These are phyloP conservation scores for Eurytoma californica DNA, from an alignment of 2,888 invertebrate genomes.

Conservation along the genomic window DNA sequence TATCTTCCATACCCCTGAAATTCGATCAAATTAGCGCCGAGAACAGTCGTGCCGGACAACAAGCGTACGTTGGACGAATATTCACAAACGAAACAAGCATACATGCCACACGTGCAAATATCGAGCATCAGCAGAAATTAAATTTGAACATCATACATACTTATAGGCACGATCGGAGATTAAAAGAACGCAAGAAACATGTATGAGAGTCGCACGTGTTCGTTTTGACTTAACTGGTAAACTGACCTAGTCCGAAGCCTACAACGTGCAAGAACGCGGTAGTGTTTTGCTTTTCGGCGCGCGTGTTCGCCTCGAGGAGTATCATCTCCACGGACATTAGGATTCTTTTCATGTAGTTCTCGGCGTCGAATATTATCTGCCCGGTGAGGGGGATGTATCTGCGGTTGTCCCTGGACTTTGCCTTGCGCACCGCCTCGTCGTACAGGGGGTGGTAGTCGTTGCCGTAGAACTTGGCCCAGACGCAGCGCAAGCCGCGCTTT, in stretches of 20 bases:
- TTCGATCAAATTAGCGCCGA: conserved; percentile 1
- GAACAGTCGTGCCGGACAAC: too few relatives aligned
- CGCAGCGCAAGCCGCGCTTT: conserved; percentile 61
- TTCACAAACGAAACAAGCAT: not conserved
- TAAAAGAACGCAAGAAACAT: conserved; percentile 10
- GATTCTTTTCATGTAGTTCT: conserved; percentile 72
- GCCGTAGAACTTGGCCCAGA: conserved; percentile 72
- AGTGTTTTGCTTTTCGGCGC: conserved; percentile 76
- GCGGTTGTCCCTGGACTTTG: conserved; percentile 67
- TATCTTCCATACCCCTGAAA: conserved; percentile 80
- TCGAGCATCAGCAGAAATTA: not conserved
- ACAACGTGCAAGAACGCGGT: conserved; percentile 81
- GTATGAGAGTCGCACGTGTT: not conserved
- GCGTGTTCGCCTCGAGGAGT: conserved; percentile 79
- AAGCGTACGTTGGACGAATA: too few relatives aligned
- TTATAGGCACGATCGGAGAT: too few relatives aligned
- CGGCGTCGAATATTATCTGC: conserved; percentile 70
- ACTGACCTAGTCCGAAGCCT: conserved; percentile 77
- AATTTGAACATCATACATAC: not conserved
- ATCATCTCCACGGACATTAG: conserved; percentile 78
- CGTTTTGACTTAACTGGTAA: conserved; percentile 41
- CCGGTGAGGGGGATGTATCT: conserved; percentile 66
- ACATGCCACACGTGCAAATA: not conserved
- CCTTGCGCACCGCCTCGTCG: conserved; percentile 64
- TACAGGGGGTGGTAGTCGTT: conserved; percentile 68